phyloP scores from a whole-genome alignment of 2,113 vertebrate species.

The Typhlomys cinereus region DNA sequence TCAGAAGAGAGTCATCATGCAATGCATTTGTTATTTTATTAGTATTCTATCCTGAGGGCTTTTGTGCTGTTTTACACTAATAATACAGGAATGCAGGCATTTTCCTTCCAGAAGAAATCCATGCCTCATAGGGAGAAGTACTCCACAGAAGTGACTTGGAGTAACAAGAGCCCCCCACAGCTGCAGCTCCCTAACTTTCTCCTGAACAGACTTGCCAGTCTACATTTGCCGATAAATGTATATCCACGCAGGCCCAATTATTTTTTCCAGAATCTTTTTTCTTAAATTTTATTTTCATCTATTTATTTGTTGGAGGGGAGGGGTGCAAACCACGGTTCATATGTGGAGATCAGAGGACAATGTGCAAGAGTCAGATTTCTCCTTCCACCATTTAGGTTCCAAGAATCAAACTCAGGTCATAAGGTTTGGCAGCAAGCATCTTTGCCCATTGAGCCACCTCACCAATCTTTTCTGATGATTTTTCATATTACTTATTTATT shows the following conservation, averaged over 20 bases:
- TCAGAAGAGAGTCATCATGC: neutral
- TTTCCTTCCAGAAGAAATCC: neutral
- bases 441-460: no score
- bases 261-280: neutral
- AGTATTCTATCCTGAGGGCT: slow-evolving; percentile 16
- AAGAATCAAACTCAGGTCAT: no score
- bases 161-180: neutral
- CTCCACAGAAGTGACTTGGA: neutral
- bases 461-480: no score
- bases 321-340: no score
- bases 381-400: no score
- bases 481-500: no score
- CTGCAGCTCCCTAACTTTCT: neutral
- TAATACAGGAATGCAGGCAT: neutral
- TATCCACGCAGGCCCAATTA: neutral
- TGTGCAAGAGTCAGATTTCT: no score
- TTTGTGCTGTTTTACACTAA: neutral
- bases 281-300: neutral
- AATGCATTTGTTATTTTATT: slow-evolving; percentile 17
- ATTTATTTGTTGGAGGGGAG: neutral
- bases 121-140: neutral
- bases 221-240: neutral
- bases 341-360: no score
- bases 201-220: neutral
- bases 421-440: no score